Evolutionary conservation across 2,113 vertebrate genomes (phyloP).

Genomic region (Thoracochromis brauschi): DNA sequence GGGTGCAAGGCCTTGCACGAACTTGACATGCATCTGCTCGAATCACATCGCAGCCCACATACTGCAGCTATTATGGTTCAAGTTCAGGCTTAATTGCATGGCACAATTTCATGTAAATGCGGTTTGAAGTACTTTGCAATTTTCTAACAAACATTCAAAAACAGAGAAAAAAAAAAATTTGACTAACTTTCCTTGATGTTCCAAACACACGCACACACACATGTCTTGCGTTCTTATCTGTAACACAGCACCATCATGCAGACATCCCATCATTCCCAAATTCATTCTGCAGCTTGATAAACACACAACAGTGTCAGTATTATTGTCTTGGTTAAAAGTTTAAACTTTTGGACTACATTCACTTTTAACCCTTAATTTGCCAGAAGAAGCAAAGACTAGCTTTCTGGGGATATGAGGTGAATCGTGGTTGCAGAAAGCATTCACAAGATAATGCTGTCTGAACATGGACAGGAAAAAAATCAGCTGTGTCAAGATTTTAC

Average conservation of each 20-base stretch:
- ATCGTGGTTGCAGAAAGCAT: background rate
- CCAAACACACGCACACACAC: background rate
- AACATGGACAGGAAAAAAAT: background rate
- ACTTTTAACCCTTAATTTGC: background rate
- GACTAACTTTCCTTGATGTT: background rate
- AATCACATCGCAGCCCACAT: background rate
- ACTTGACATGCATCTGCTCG: background rate
- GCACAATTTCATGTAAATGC: background rate
- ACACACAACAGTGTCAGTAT: background rate
- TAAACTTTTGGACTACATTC: background rate
- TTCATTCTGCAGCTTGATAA: background rate
- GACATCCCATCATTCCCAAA: background rate
- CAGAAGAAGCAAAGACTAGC: background rate
- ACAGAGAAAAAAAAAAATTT: background rate
- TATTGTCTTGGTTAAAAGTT: background rate
- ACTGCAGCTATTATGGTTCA: background rate
- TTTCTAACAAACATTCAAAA: background rate
- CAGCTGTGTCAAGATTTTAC: background rate
- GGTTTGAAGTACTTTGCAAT: background rate
- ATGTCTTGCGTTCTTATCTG: background rate
- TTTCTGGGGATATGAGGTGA: background rate
- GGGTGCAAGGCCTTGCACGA: background rate
- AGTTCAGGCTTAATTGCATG: conserved; percentile 14
- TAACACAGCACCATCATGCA: background rate
- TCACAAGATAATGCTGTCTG: background rate